phyloP scores from a whole-genome alignment of 2,888 invertebrate species.

The Amblyteles armatorius region DNA sequence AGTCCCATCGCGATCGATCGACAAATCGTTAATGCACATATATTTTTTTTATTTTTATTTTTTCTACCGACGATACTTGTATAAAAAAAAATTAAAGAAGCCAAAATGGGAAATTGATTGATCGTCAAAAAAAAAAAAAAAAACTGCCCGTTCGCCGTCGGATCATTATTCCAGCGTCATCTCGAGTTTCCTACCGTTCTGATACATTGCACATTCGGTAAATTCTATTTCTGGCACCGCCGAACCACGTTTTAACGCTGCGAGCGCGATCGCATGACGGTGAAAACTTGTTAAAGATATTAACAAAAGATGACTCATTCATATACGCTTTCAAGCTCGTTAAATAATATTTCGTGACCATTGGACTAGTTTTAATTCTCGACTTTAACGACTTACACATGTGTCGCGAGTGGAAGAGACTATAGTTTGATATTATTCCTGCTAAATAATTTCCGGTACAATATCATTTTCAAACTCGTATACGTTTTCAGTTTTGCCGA shows the following conservation, averaged over 20 bases:
- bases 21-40: background rate
- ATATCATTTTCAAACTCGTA: background rate
- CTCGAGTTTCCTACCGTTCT: slow-evolving; percentile 4
- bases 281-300: slow-evolving; percentile 18
- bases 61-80: background rate
- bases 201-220: slow-evolving; percentile 45
- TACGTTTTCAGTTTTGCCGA: slow-evolving; percentile 10
- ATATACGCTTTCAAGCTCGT: background rate
- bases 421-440: background rate
- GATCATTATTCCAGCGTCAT: slow-evolving; percentile 40
- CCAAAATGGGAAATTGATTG: background rate
- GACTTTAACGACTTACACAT: background rate
- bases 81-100: background rate
- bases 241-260: slow-evolving; percentile 51
- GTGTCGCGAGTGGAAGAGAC: background rate
- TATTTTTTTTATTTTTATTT: background rate
- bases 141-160: slow-evolving; percentile 14
- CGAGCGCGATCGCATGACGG: slow-evolving; percentile 41
- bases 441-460: background rate
- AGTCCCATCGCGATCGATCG: slow-evolving; percentile 1
- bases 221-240: slow-evolving; percentile 54
- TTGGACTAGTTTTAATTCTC: background rate
- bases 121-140: background rate
- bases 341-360: slow-evolving; percentile 23
- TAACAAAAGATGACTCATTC: background rate